phyloP scores from a whole-genome alignment of 2,888 invertebrate species.

The Dorcus parallelipipedus region DNA sequence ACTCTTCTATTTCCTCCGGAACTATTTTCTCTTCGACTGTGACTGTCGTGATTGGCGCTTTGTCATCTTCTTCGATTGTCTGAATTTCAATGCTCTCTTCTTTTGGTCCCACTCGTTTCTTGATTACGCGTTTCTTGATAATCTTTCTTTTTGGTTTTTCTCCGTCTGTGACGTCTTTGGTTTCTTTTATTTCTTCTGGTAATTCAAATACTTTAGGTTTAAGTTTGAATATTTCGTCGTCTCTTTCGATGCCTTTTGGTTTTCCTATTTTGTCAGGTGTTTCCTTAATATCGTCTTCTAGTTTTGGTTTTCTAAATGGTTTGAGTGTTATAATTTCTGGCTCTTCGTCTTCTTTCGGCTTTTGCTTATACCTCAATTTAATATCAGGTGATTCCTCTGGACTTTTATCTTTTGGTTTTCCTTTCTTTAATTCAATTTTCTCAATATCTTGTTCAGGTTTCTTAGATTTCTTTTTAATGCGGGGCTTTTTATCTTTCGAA shows the following conservation, averaged over 20 bases:
- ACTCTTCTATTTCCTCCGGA: constrained; percentile 23
- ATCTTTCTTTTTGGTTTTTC: constrained; percentile 36
- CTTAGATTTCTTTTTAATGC: constrained; percentile 42
- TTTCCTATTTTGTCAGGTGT: constrained; percentile 16
- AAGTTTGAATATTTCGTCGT: constrained; percentile 13
- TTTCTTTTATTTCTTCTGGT: constrained; percentile 43
- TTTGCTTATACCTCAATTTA: constrained; percentile 42
- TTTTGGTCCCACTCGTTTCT: constrained; percentile 41
- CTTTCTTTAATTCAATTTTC: constrained; percentile 25
- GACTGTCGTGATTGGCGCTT: constrained; percentile 33
- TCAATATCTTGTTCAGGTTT: constrained; percentile 44
- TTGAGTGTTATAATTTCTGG: constrained; percentile 31
- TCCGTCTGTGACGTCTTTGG: constrained; percentile 26
- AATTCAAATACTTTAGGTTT: constrained; percentile 26
- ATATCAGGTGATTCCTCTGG: constrained; percentile 48
- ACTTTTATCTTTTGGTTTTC: constrained; percentile 35
- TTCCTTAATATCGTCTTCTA: constrained; percentile 16
- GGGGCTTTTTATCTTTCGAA: constrained; percentile 35
- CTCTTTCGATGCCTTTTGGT: constrained; percentile 20
- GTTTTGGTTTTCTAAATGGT: constrained; percentile 40
- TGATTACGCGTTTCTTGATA: constrained; percentile 37
- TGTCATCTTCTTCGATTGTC: constrained; percentile 36
- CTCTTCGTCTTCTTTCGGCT: constrained; percentile 36
- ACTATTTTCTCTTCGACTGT: constrained; percentile 31
- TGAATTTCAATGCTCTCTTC: constrained; percentile 41